A percentile compares a stretch with the other conserved stretches of the same genome.
Evolutionary conservation across 1,140 invertebrate genomes (phyloP).

Genomic region (Neocloeon triangulifer): DNA sequence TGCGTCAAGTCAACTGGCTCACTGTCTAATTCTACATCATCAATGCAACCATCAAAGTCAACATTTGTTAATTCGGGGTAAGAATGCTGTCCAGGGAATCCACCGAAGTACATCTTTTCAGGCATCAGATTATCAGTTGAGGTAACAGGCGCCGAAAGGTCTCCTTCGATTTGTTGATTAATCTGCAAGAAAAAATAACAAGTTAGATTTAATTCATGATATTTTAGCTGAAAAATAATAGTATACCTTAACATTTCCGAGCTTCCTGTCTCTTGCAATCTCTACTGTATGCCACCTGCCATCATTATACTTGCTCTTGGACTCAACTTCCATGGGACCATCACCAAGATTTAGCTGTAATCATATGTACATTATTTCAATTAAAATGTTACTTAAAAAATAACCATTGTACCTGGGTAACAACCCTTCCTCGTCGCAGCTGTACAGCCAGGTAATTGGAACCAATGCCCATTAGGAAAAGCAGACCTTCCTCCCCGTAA

Average conservation of each 20-base stretch:
- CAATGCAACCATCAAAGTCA: slow-evolving; percentile 87
- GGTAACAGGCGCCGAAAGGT: slow-evolving; percentile 17
- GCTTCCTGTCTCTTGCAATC: slow-evolving; percentile 35
- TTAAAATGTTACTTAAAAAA: not conserved
- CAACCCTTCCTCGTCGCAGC: slow-evolving; percentile 48
- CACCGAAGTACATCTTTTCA: slow-evolving; percentile 71
- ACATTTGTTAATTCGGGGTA: slow-evolving; percentile 36
- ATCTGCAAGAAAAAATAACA: slow-evolving; percentile 10
- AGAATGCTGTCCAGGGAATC: slow-evolving; percentile 44
- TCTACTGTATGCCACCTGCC: slow-evolving; percentile 61
- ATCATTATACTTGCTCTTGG: slow-evolving; percentile 45
- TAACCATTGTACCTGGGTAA: slow-evolving; percentile 31
- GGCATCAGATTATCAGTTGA: slow-evolving; percentile 24
- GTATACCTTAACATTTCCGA: slow-evolving; percentile 38
- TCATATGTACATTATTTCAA: slow-evolving; percentile 2
- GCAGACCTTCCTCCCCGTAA: slow-evolving; percentile 56
- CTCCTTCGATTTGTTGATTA: slow-evolving; percentile 12
- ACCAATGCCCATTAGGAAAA: slow-evolving; percentile 60
- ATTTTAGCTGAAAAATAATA: not conserved
- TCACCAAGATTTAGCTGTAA: slow-evolving; percentile 40
- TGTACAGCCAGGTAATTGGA: slow-evolving; percentile 66
- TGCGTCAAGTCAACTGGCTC: slow-evolving; percentile 54
- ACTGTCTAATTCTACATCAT: slow-evolving; percentile 51
- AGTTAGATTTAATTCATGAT: not conserved
- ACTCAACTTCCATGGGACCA: slow-evolving; percentile 28